These are phyloP conservation scores for Xestoiulus laeticollis DNA, from an alignment of 2,888 invertebrate genomes.

Conservation along the genomic window DNA sequence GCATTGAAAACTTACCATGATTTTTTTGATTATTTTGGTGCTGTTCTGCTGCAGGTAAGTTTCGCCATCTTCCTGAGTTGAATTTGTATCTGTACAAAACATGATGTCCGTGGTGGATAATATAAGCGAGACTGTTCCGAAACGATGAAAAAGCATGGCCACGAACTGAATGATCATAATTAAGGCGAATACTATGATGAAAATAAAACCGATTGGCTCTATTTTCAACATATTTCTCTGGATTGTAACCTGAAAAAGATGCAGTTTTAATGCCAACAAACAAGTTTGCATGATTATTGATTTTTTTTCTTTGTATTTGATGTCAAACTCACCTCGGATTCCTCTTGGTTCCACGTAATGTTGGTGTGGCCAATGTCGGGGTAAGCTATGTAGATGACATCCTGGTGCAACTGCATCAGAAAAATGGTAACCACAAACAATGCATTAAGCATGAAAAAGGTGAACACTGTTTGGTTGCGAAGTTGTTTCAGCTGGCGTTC, in stretches of 20 bases:
- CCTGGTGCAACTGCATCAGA: constrained; percentile 68
- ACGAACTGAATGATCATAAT: constrained; percentile 66
- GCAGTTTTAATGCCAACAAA: constrained; percentile 67
- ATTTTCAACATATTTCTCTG: constrained; percentile 60
- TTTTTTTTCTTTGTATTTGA: too few species aligned
- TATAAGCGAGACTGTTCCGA: constrained; percentile 67
- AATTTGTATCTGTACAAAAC: constrained; percentile 54
- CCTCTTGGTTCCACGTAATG: constrained; percentile 58
- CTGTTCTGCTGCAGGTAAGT: not conserved
- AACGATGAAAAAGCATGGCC: constrained; percentile 67
- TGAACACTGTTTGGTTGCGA: constrained; percentile 66
- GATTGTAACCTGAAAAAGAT: constrained; percentile 57
- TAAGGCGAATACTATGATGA: constrained; percentile 66
- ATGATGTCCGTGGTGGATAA: constrained; percentile 60
- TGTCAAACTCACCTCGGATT: not conserved
- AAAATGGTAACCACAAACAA: constrained; percentile 69
- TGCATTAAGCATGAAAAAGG: constrained; percentile 69
- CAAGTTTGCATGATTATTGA: constrained; percentile 65
- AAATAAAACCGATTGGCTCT: constrained; percentile 66
- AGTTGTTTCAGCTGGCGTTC: constrained; percentile 63
- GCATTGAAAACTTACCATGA: not conserved
- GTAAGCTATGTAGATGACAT: constrained; percentile 69
- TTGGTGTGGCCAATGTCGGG: constrained; percentile 65
- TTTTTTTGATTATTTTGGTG: not conserved
- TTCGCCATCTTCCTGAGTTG: not conserved